These are phyloP conservation scores for Numenius phaeopus DNA, from an alignment of 2,797 vertebrate species.

Conservation along the genomic window DNA sequence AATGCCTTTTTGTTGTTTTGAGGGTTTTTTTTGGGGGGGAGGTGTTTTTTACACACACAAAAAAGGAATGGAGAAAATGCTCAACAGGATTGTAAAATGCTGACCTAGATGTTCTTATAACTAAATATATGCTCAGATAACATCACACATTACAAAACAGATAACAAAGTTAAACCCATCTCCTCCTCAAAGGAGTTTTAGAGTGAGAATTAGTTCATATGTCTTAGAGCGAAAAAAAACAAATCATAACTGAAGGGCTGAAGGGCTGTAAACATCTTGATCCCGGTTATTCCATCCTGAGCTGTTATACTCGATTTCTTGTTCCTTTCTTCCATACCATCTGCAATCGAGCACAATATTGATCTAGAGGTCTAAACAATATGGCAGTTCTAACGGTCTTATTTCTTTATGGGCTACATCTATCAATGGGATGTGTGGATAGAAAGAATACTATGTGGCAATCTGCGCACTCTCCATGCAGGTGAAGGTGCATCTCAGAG, in stretches of 20 bases:
- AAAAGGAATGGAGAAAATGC: background rate
- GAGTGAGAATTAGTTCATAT: background rate
- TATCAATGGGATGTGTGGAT: background rate
- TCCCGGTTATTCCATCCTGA: background rate
- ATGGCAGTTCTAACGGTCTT: background rate
- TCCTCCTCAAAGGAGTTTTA: background rate
- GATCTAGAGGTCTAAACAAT: background rate
- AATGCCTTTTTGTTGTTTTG: background rate
- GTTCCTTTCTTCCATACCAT: background rate
- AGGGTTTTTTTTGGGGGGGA: accelerated
- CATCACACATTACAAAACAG: background rate
- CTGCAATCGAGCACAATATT: background rate
- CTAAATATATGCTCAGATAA: background rate
- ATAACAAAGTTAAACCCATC: background rate
- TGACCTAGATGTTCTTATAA: background rate
- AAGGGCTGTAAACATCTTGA: background rate
- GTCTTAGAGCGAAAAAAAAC: background rate
- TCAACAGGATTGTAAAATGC: background rate
- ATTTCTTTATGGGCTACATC: background rate
- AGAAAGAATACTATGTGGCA: background rate
- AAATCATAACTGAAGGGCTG: background rate
- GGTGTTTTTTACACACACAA: background rate
- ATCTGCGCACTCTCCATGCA: accelerated
- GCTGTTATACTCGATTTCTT: background rate
- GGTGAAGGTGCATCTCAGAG: background rate